Percentiles rank a stretch among this genome's conserved stretches.
These are phyloP conservation scores for Leptinotarsa haldemani DNA, from an alignment of 2,888 invertebrate genomes.

Conservation along the genomic window DNA sequence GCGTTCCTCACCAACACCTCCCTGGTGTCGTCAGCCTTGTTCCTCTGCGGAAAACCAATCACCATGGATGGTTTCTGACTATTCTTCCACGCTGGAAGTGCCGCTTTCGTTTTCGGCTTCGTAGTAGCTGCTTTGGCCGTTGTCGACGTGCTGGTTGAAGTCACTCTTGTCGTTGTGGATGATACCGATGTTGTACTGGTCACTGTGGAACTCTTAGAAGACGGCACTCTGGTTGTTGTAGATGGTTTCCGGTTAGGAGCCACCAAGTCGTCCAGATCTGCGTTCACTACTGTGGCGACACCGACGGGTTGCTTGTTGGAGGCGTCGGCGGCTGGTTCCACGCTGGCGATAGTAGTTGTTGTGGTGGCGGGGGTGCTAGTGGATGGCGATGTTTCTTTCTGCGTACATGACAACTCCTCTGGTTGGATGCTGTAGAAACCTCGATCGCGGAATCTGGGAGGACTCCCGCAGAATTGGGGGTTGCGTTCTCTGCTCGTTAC, in stretches of 20 bases:
- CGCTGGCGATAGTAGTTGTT: slow-evolving; percentile 23
- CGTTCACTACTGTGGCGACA: slow-evolving; percentile 71
- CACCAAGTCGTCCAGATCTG: slow-evolving; percentile 65
- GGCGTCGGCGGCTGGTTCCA: slow-evolving; percentile 11
- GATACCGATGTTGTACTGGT: slow-evolving; percentile 55
- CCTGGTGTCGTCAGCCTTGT: slow-evolving; percentile 74
- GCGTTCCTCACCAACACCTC: slow-evolving; percentile 89
- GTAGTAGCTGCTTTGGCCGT: slow-evolving; percentile 54
- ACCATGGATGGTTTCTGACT: slow-evolving; percentile 78
- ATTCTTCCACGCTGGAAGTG: slow-evolving; percentile 63
- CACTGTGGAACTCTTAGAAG: slow-evolving; percentile 57
- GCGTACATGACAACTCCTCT: slow-evolving; percentile 74
- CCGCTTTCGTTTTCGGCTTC: slow-evolving; percentile 54
- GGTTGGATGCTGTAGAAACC: slow-evolving; percentile 90
- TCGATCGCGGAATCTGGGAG: slow-evolving; percentile 80
- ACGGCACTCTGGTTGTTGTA: slow-evolving; percentile 58
- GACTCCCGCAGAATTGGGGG: slow-evolving; percentile 92
- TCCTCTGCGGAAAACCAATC: slow-evolving; percentile 75
- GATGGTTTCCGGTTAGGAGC: slow-evolving; percentile 50
- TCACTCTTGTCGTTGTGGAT: slow-evolving; percentile 57
- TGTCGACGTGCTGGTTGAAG: slow-evolving; percentile 57
- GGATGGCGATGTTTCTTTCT: slow-evolving; percentile 32
- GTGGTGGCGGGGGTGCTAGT: slow-evolving; percentile 26
- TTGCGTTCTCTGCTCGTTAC: slow-evolving; percentile 92
- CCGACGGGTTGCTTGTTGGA: slow-evolving; percentile 66